Evolutionary conservation across 1,140 invertebrate genomes (phyloP).

Genomic region (Ips nitidus): DNA sequence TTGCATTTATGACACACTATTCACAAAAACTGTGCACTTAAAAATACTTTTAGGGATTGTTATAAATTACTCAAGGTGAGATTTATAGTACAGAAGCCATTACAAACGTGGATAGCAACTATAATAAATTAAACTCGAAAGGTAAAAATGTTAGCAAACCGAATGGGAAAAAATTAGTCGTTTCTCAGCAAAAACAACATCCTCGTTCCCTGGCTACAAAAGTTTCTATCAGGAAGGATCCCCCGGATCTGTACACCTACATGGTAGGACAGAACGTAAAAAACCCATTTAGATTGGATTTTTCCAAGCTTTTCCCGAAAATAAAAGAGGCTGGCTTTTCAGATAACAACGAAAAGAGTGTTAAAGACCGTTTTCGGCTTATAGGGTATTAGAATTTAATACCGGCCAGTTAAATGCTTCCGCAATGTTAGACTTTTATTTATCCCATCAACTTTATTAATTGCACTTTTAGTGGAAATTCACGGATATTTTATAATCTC

Average conservation of each 20-base stretch:
- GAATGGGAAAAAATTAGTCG: too few relatives aligned
- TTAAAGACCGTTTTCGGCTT: constrained; percentile 11
- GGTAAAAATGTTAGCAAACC: too few relatives aligned
- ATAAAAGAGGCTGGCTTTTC: constrained; percentile 23
- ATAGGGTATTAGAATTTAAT: constrained; percentile 20
- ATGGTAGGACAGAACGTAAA: constrained; percentile 7
- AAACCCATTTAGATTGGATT: constrained; percentile 22
- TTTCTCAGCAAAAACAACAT: too few relatives aligned
- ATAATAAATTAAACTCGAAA: too few relatives aligned
- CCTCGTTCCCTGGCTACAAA: background rate
- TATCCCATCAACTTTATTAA: background rate
- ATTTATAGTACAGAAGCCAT: too few relatives aligned
- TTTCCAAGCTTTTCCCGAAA: constrained; percentile 17
- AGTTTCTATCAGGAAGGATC: constrained; percentile 9
- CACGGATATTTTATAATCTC: too few relatives aligned
- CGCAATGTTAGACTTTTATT: background rate
- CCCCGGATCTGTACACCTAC: constrained; percentile 3
- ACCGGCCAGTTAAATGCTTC: background rate
- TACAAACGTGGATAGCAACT: too few relatives aligned
- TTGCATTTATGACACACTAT: too few relatives aligned
- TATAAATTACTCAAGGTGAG: too few relatives aligned
- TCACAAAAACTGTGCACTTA: too few relatives aligned
- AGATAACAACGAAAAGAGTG: constrained; percentile 18
- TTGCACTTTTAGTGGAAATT: background rate
- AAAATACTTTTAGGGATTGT: too few relatives aligned